Evolutionary conservation across 2,113 vertebrate species (phyloP).

Genomic region (Rousettus leschenaultii): DNA sequence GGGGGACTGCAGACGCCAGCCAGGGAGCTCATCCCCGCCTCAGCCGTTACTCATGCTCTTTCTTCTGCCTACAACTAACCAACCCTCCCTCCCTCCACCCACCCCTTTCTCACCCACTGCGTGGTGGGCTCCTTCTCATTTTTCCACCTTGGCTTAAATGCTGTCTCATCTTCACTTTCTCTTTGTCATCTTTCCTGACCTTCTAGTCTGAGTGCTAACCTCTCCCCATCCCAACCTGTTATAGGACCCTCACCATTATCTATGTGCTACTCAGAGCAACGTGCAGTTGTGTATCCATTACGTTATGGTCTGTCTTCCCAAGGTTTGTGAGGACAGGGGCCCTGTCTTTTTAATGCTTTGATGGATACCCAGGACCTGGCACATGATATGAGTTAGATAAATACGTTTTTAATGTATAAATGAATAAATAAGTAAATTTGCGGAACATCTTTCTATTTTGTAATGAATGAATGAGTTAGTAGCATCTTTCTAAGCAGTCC

Average conservation of each 20-base stretch:
- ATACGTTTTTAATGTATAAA: neutral
- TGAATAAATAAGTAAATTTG: neutral
- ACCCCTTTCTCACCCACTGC: neutral
- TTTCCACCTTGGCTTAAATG: neutral
- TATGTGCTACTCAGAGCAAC: neutral
- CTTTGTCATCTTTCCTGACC: neutral
- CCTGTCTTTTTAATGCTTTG: neutral
- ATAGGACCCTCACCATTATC: neutral
- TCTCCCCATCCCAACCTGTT: neutral
- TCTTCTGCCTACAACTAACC: neutral
- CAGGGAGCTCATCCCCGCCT: neutral
- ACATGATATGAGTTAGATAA: neutral
- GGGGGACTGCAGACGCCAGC: rapidly evolving
- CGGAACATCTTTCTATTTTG: neutral
- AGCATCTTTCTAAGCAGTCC: neutral
- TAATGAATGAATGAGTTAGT: neutral
- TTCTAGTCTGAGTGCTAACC: neutral
- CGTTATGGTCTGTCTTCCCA: neutral
- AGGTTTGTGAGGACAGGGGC: neutral
- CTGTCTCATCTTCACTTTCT: neutral
- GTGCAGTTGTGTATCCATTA: neutral
- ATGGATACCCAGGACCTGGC: neutral
- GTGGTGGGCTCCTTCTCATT: neutral
- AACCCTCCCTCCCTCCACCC: neutral
- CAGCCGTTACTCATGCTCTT: neutral